Evolutionary conservation across 1,140 invertebrate genomes (phyloP).

Genomic region (Diprion similis): DNA sequence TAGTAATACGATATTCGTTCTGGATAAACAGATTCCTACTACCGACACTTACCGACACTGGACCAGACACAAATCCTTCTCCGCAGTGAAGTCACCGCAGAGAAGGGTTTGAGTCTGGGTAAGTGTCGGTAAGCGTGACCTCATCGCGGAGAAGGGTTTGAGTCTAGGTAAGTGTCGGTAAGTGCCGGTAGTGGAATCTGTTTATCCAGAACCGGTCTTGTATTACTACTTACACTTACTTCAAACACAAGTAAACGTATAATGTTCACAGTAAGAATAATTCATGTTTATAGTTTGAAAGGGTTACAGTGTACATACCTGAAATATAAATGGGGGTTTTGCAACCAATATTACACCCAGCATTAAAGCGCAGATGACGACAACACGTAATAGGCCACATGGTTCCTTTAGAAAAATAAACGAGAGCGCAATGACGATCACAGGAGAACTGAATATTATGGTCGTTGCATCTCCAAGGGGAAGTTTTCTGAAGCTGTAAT

Average conservation of each 20-base stretch:
- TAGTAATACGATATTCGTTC: too few species aligned
- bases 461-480: conserved; percentile 67
- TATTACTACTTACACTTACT: conserved; percentile 6
- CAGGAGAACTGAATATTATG: conserved; percentile 67
- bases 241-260: background rate
- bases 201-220: background rate
- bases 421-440: conserved; percentile 65
- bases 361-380: conserved; percentile 61
- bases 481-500: conserved; percentile 63
- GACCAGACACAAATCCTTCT: too few species aligned
- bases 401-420: conserved; percentile 65
- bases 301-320: conserved; percentile 40
- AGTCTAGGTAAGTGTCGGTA: too few species aligned
- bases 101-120: too few species aligned
- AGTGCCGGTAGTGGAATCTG: too few species aligned
- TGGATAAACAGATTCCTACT: too few species aligned
- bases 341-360: conserved; percentile 63
- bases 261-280: conserved; percentile 2
- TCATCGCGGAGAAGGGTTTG: too few species aligned
- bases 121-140: too few species aligned
- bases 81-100: too few species aligned
- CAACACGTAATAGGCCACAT: conserved; percentile 62
- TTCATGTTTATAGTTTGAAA: conserved; percentile 12
- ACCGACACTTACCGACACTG: too few species aligned
- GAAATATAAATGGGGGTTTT: conserved; percentile 63